Evolutionary conservation across 1,140 invertebrate genomes (phyloP), one percentile per base, ranked within the genome.

Genomic region (Drosophila subpulchrella): DNA sequence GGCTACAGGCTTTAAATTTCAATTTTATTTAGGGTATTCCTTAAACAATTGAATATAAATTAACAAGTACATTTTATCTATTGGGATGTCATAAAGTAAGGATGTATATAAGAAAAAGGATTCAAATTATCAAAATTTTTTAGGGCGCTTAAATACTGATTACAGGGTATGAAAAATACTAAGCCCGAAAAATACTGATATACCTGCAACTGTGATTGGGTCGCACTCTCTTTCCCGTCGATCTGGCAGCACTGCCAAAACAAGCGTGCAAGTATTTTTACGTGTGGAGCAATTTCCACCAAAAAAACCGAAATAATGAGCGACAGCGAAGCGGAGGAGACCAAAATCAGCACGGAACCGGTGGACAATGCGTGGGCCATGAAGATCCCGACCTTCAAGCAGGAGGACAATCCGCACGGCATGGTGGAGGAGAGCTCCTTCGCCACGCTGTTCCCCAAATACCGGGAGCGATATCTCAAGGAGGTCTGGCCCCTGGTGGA

Each of bases 401-500:
- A 95, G 34, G 96, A 98, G 90, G 96, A 99, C 92, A 99, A 99
- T 93, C 97, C 96, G 75, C 94, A 97, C 94, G 96, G 97, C 3
- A 83, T 97, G 12, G 78, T 95, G 48, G 95, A 95, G 91, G 95
- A 95, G 93, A 95, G 95, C 90, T 94, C 95, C 79, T 95, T 95
- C 93, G 93, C 99, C 94, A 91, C 95, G 20, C 90, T 95, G 17
- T 95, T 95, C 92, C 95, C 95, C 5, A 94, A 92, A 92, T 99
- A 99, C 92, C 94, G 98, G 62, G 99, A 99, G 93, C 96, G 98
- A 83, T 99, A 99, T 93, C 92, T 99, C 13, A 96, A 96, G 91
- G 97, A 99, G 95, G 97, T 97, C 82, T 99, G 98, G 98, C 97
- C 98, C 0, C 93, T 99, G 5, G 96, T 99, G 0, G 95, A 98